phyloP scores from a whole-genome alignment of 2,888 invertebrate species.

The Aromia moschata region DNA sequence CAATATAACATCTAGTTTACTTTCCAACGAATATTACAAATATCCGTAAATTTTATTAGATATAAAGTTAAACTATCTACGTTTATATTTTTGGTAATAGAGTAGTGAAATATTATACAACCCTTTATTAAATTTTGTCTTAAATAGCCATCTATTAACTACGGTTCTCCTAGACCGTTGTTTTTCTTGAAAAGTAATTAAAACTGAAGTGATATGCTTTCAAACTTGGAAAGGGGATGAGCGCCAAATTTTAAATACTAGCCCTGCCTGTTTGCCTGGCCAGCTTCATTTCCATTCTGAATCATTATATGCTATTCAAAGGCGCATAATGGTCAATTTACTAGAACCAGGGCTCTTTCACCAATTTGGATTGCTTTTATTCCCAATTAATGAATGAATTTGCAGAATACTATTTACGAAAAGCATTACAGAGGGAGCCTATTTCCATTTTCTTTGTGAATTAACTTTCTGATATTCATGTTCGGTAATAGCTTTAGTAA shows the following conservation, averaged over 20 bases:
- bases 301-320: slow-evolving; percentile 23
- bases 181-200: slow-evolving; percentile 21
- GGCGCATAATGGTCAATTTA: slow-evolving; percentile 25
- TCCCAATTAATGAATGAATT: slow-evolving; percentile 21
- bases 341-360: slow-evolving; percentile 17
- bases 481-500: no score
- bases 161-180: neutral
- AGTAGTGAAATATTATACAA: no score
- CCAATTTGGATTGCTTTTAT: slow-evolving; percentile 18
- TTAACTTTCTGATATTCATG: no score
- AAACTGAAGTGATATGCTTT: slow-evolving; percentile 20
- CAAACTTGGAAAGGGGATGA: slow-evolving; percentile 13
- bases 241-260: slow-evolving; percentile 19
- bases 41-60: no score
- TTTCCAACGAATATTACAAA: no score
- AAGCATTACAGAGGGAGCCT: slow-evolving; percentile 5
- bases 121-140: neutral
- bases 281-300: slow-evolving; percentile 20
- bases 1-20: no score
- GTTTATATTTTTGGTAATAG: no score
- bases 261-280: slow-evolving; percentile 20
- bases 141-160: neutral
- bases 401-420: slow-evolving; percentile 12
- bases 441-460: neutral
- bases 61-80: no score